These are phyloP conservation scores for Columba janthina DNA, from an alignment of 2,113 vertebrate genomes.

Conservation along the genomic window DNA sequence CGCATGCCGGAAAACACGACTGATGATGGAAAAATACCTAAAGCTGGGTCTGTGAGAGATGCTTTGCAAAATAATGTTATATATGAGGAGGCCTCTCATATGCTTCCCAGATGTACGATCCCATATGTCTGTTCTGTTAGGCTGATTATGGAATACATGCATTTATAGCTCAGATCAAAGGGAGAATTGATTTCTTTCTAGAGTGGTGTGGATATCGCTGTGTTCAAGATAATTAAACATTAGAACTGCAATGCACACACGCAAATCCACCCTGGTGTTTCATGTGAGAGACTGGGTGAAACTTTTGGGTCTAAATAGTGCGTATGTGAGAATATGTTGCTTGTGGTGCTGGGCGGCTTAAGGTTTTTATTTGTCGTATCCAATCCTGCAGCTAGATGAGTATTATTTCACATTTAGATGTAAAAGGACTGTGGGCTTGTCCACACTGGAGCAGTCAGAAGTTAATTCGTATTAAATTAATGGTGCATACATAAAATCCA, in stretches of 20 bases:
- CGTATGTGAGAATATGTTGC: not conserved
- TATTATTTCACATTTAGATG: not conserved
- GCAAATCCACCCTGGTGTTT: not conserved
- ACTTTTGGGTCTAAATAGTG: not conserved
- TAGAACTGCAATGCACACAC: not conserved
- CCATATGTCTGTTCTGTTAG: not conserved
- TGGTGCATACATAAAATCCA: not conserved
- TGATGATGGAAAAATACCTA: not conserved
- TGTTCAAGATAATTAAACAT: not conserved
- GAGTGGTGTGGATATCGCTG: not conserved
- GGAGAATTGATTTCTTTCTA: not conserved
- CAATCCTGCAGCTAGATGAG: not conserved
- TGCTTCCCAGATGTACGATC: slow-evolving; percentile 57
- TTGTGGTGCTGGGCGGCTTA: not conserved
- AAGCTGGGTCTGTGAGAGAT: not conserved
- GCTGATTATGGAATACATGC: not conserved
- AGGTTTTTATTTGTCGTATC: not conserved
- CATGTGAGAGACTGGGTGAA: not conserved
- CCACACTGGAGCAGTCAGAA: not conserved
- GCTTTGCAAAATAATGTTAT: not conserved
- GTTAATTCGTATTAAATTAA: not conserved
- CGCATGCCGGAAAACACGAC: too few relatives aligned
- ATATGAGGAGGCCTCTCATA: not conserved
- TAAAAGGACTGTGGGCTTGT: not conserved
- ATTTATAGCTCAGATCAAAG: slow-evolving; percentile 20